Base-by-base conservation (phyloP, 2,797 vertebrate species). In the Fistularia tabacaria region DNA sequence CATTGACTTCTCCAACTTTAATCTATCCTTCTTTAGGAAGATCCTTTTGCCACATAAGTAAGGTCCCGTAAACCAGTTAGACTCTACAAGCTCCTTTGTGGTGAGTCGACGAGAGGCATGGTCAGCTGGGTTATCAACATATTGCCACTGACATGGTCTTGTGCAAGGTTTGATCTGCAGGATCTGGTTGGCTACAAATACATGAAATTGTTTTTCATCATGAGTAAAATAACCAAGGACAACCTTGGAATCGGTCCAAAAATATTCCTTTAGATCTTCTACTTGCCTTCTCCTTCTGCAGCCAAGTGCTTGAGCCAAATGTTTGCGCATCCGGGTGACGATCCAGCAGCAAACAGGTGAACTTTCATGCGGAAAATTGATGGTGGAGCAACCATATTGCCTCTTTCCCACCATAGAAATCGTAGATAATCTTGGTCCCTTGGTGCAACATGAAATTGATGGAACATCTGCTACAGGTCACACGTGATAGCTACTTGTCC, bases 11-110 rank as follows among this genome's bases (percentile, higher is more conserved):
- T n/a, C n/a, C n/a, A n/a, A n/a, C n/a, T n/a, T n/a, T n/a, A n/a
- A n/a, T n/a, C n/a, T n/a, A n/a, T n/a, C n/a, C n/a, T n/a, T n/a
- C n/a, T n/a, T n/a, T n/a, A n/a, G n/a, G n/a, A n/a, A n/a, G n/a
- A n/a, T n/a, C n/a, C n/a, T n/a, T n/a, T n/a, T n/a, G n/a, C n/a
- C n/a, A n/a, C n/a, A n/a, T n/a, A n/a, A 52, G 3, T 61, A 59
- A 58, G 47, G 71, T 8, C 59, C 67, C 12, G 3, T 66, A 8
- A 56, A 54, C 62, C 62, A 76, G 9, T 66, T 58, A 7, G 67
- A 66, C 1, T 8, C 40, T 6, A 67, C 14, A 1, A 70, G 60
- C 46, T 65, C 15, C 3, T 54, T 7, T 3, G 36, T 14, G 0
- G 3, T 50, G 1, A 74, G 48, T 0, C 62, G 48, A 3, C 12